A percentile compares a stretch with the other conserved stretches of the same genome.
Evolutionary conservation across 2,888 invertebrate species (phyloP).

Genomic region (Notodonta ziczac): DNA sequence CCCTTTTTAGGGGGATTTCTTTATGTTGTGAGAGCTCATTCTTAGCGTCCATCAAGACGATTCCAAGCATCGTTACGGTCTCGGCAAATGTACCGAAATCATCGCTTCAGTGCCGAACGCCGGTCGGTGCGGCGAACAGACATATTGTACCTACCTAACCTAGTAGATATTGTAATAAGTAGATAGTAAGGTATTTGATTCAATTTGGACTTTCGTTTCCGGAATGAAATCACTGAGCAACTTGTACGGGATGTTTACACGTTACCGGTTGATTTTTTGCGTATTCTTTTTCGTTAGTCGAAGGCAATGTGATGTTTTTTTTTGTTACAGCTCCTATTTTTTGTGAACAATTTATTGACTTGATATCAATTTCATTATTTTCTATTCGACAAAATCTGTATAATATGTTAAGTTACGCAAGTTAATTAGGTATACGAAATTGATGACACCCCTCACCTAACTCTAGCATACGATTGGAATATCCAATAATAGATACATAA

Average conservation of each 20-base stretch:
- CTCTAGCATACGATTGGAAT: too few species aligned
- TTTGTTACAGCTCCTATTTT: too few species aligned
- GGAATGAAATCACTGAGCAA: constrained; percentile 42
- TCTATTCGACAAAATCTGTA: too few species aligned
- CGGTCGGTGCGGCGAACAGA: constrained; percentile 59
- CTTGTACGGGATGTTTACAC: constrained; percentile 37
- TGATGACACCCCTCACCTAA: too few species aligned
- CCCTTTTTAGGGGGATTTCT: constrained; percentile 85
- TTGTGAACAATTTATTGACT: too few species aligned
- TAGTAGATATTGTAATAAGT: constrained; percentile 63
- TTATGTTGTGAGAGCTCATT: constrained; percentile 86
- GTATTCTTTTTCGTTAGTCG: constrained; percentile 18
- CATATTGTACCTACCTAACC: constrained; percentile 76
- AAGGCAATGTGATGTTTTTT: too few species aligned
- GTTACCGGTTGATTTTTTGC: constrained; percentile 27
- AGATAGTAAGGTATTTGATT: constrained; percentile 62
- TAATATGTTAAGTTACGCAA: too few species aligned
- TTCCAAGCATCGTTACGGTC: constrained; percentile 87
- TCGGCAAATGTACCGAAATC: constrained; percentile 85
- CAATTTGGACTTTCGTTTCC: constrained; percentile 58
- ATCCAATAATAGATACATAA: neutral
- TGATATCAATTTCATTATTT: too few species aligned
- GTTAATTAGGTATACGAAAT: too few species aligned
- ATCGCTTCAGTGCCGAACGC: constrained; percentile 78
- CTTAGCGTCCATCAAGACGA: constrained; percentile 87